These are phyloP conservation scores for Eilema sororculum DNA, from an alignment of 2,888 invertebrate genomes.

Conservation along the genomic window DNA sequence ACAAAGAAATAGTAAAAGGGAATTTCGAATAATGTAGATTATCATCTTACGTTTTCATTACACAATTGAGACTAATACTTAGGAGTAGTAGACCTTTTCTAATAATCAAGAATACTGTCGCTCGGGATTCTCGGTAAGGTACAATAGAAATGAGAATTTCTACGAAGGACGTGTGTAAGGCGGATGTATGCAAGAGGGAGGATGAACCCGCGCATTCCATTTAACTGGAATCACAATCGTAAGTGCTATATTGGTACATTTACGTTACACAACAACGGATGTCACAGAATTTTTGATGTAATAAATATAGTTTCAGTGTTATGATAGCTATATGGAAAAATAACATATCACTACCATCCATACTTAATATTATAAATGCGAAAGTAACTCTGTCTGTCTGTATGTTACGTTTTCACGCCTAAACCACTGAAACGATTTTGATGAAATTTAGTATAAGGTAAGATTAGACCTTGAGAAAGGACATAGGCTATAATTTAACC, in stretches of 20 bases:
- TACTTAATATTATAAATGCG: no score
- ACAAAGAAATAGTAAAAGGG: no score
- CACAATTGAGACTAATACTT: neutral
- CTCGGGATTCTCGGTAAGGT: no score
- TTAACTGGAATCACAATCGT: neutral
- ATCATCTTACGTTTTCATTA: no score
- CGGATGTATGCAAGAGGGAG: neutral
- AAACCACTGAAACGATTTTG: no score
- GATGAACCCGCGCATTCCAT: neutral
- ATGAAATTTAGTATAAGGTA: no score
- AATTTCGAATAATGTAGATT: neutral
- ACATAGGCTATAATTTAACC: no score
- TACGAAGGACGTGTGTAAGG: neutral
- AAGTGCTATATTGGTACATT: neutral
- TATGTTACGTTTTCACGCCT: no score
- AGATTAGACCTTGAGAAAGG: no score
- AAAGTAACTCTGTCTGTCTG: no score
- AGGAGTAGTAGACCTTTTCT: neutral
- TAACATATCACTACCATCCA: no score
- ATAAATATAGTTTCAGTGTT: neutral
- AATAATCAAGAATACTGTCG: neutral
- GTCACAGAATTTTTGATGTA: neutral
- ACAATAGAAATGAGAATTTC: neutral
- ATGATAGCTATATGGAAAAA: no score
- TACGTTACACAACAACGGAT: neutral